phyloP scores from a whole-genome alignment of 2,113 vertebrate genomes.

The Hylia prasina region DNA sequence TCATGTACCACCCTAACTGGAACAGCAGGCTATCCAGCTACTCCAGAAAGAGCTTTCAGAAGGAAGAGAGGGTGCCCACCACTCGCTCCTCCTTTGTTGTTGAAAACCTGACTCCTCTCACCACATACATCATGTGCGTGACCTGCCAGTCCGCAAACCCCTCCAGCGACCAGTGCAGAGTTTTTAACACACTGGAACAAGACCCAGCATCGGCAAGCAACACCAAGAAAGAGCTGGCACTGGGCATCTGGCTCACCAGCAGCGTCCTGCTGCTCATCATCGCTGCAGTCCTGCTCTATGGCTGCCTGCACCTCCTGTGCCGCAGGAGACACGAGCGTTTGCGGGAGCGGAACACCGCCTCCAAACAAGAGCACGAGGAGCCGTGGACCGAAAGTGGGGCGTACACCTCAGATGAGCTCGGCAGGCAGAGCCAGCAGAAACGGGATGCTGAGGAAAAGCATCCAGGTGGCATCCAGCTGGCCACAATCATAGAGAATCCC shows the following conservation, averaged over 20 bases:
- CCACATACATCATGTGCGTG: constrained; percentile 83
- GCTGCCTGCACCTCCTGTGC: constrained; percentile 78
- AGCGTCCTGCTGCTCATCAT: constrained; percentile 81
- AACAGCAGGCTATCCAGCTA: constrained; percentile 79
- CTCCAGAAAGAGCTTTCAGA: constrained; percentile 80
- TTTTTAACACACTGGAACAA: constrained; percentile 77
- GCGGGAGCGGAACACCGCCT: neutral
- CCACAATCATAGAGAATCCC: constrained; percentile 57
- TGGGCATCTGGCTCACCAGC: constrained; percentile 86
- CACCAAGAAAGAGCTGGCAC: constrained; percentile 77
- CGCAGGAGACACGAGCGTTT: constrained; percentile 11
- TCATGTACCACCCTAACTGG: constrained; percentile 89
- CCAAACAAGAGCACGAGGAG: neutral
- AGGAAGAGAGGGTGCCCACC: constrained; percentile 81
- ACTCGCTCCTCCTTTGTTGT: constrained; percentile 78
- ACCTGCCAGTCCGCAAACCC: constrained; percentile 84
- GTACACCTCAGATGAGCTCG: accelerated
- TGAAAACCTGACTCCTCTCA: constrained; percentile 81
- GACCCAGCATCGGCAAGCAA: constrained; percentile 44
- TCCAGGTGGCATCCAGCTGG: constrained; percentile 51
- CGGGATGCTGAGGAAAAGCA: constrained; percentile 36
- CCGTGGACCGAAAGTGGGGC: neutral
- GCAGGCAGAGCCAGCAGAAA: neutral
- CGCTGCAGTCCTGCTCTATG: constrained; percentile 75
- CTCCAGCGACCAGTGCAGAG: constrained; percentile 79